Conservation (phyloP, 1,140 invertebrate species). For the Leptinotarsa defecta region DNA sequence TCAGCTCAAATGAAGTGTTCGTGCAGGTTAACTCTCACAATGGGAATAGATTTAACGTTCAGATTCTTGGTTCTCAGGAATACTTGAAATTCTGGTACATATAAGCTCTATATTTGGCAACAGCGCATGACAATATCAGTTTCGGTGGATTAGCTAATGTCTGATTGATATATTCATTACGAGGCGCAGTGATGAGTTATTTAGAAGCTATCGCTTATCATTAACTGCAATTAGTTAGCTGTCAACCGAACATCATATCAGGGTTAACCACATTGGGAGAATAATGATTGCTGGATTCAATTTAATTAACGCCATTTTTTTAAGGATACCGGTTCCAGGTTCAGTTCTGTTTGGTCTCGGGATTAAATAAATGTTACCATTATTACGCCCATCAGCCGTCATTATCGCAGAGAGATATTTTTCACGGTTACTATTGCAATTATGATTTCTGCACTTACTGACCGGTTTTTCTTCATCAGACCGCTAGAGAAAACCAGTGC, state of each 20-base stretch:
- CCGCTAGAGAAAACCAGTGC: no score
- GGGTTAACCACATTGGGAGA: constrained; percentile 17
- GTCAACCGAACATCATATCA: constrained; percentile 35
- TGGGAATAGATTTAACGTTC: not conserved
- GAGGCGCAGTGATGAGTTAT: constrained; percentile 22
- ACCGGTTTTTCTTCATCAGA: no score
- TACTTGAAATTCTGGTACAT: no score
- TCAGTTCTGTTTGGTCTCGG: not conserved
- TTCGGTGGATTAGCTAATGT: constrained; percentile 27
- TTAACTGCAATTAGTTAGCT: constrained; percentile 38
- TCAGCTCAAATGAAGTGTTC: no score
- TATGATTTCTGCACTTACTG: not conserved
- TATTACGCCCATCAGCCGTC: not conserved
- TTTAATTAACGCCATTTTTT: constrained; percentile 37
- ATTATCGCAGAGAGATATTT: not conserved
- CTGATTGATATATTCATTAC: constrained; percentile 31
- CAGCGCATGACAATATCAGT: constrained; percentile 18
- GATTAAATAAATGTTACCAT: not conserved
- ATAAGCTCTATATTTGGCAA: constrained; percentile 7
- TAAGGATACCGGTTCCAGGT: not conserved
- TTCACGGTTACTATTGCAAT: not conserved
- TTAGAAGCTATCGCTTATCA: constrained; percentile 32
- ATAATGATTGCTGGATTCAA: constrained; percentile 35
- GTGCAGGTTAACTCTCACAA: not conserved
- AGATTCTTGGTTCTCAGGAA: not conserved